These are phyloP conservation scores for Drosophila pullipes DNA, from an alignment of 2,888 invertebrate genomes.

Conservation along the genomic window DNA sequence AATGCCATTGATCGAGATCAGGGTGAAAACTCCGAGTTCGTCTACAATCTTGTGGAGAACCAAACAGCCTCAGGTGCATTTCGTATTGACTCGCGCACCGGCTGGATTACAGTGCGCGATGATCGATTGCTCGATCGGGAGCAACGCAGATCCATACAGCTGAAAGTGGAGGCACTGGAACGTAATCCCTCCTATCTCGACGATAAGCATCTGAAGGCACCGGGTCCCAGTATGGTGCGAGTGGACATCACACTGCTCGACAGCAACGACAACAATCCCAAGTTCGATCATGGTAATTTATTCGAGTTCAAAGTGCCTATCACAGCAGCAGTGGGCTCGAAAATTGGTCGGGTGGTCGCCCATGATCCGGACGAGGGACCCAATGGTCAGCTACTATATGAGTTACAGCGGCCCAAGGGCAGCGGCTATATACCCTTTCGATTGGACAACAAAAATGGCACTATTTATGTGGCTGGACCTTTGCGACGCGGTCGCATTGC, in stretches of 20 bases:
- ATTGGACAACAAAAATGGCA: slow-evolving; percentile 90
- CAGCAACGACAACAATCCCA: slow-evolving; percentile 96
- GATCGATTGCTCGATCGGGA: slow-evolving; percentile 92
- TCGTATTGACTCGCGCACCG: slow-evolving; percentile 91
- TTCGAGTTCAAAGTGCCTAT: slow-evolving; percentile 92
- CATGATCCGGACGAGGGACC: slow-evolving; percentile 90
- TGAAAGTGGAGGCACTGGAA: slow-evolving; percentile 93
- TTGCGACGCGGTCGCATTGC: slow-evolving; percentile 91
- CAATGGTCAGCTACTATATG: slow-evolving; percentile 92
- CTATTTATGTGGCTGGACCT: slow-evolving; percentile 88
- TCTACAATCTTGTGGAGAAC: slow-evolving; percentile 89
- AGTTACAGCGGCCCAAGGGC: slow-evolving; percentile 89
- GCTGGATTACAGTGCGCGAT: slow-evolving; percentile 94
- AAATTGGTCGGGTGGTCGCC: slow-evolving; percentile 92
- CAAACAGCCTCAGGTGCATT: slow-evolving; percentile 91
- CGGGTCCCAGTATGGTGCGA: slow-evolving; percentile 87
- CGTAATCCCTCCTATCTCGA: slow-evolving; percentile 88
- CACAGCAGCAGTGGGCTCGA: slow-evolving; percentile 89
- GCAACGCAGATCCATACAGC: slow-evolving; percentile 89
- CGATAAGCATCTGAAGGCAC: slow-evolving; percentile 76
- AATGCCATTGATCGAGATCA: slow-evolving; percentile 93
- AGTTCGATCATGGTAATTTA: slow-evolving; percentile 92
- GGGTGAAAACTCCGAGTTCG: slow-evolving; percentile 94
- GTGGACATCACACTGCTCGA: slow-evolving; percentile 94
- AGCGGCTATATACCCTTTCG: slow-evolving; percentile 89